These are phyloP conservation scores for Tricholauxania praeusta DNA, from an alignment of 2,888 invertebrate genomes.

Conservation along the genomic window DNA sequence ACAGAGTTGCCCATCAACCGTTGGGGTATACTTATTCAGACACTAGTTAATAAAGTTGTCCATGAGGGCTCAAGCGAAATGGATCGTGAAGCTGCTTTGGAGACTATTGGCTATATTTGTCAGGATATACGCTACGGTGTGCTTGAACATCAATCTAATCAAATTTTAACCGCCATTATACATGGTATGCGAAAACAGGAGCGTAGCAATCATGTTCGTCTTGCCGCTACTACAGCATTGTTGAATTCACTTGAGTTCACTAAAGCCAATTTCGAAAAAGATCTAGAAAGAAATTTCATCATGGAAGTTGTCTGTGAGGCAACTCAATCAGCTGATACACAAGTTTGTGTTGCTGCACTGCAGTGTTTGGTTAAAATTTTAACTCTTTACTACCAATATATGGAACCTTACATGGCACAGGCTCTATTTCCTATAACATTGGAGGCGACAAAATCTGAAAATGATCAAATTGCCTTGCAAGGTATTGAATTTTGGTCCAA, in stretches of 20 bases:
- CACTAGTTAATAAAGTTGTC: slow-evolving; percentile 92
- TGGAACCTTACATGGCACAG: slow-evolving; percentile 99
- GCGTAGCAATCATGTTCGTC: slow-evolving; percentile 91
- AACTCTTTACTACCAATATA: slow-evolving; percentile 97
- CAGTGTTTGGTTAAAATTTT: slow-evolving; percentile 99
- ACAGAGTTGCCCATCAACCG: slow-evolving; percentile 92
- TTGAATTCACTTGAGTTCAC: slow-evolving; percentile 98
- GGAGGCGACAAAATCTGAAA: slow-evolving; percentile 97
- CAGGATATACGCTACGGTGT: slow-evolving; percentile 97
- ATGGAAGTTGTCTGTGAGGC: slow-evolving; percentile 99
- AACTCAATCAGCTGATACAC: slow-evolving; percentile 91
- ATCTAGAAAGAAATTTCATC: slow-evolving; percentile 96
- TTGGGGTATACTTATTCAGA: slow-evolving; percentile 91
- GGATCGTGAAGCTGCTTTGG: slow-evolving; percentile 95
- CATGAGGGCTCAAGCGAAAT: slow-evolving; percentile 88
- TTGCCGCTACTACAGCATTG: slow-evolving; percentile 97
- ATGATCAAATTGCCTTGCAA: slow-evolving; percentile 95
- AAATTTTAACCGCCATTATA: slow-evolving; percentile 97
- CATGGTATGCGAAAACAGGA: slow-evolving; percentile 98
- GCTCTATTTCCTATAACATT: slow-evolving; percentile 98
- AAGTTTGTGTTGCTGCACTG: slow-evolving; percentile 95
- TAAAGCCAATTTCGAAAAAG: slow-evolving; percentile 97
- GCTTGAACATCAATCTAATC: slow-evolving; percentile 91
- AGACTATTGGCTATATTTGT: slow-evolving; percentile 97
- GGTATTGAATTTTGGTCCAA: slow-evolving; percentile 99